Percentiles rank a stretch among this genome's conserved stretches.
phyloP scores from a whole-genome alignment of 2,797 vertebrate species.

The Xenops minutus region DNA sequence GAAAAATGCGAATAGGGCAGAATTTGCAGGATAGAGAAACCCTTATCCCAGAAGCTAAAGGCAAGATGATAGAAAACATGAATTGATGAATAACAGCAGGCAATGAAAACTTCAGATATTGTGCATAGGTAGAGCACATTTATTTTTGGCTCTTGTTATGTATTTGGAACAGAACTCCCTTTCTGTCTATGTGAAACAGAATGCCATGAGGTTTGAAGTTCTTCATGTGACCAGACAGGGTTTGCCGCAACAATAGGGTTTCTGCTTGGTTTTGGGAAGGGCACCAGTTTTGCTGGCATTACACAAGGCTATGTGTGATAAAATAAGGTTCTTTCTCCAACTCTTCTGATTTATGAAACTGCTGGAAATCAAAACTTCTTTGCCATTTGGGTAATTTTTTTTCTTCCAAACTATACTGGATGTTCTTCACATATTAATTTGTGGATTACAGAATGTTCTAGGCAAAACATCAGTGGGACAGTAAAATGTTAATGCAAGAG shows the following conservation, averaged over 20 bases:
- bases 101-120: not conserved
- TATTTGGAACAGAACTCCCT: not conserved
- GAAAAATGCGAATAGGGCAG: not conserved
- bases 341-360: slow-evolving; percentile 51
- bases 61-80: not conserved
- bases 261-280: slow-evolving; percentile 59
- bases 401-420: slow-evolving; percentile 50
- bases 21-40: not conserved
- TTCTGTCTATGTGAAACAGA: slow-evolving; percentile 11
- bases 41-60: not conserved
- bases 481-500: slow-evolving; percentile 64
- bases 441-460: slow-evolving; percentile 73
- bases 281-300: slow-evolving; percentile 40
- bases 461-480: slow-evolving; percentile 67
- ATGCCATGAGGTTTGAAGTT: slow-evolving; percentile 23
- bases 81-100: not conserved
- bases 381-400: slow-evolving; percentile 44
- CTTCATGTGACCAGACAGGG: slow-evolving; percentile 45
- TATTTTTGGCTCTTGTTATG: not conserved
- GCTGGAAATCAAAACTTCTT: slow-evolving; percentile 48
- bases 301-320: slow-evolving; percentile 43
- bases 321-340: slow-evolving; percentile 60
- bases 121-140: not conserved
- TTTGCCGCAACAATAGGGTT: slow-evolving; percentile 61
- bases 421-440: slow-evolving; percentile 70